These are phyloP conservation scores for Brachyptera putata DNA, from an alignment of 2,888 invertebrate species.

Conservation along the genomic window DNA sequence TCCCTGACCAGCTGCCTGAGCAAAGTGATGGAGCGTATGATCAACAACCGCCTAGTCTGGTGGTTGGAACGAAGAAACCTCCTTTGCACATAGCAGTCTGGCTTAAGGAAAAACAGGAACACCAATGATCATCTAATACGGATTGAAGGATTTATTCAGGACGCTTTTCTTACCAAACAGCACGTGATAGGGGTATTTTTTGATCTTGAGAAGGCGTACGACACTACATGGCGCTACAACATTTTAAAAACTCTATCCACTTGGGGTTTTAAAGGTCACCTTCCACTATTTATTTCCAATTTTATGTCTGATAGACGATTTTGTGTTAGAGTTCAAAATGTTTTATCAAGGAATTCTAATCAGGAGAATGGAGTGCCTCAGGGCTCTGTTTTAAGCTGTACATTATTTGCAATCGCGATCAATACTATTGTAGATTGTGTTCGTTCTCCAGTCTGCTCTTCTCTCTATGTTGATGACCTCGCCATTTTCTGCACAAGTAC, in stretches of 20 bases:
- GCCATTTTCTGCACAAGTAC: conserved; percentile 14
- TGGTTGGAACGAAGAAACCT: too few species aligned
- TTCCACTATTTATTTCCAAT: conserved; percentile 27
- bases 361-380: too few species aligned
- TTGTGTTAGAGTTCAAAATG: conserved; percentile 1
- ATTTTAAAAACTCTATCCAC: conserved; percentile 25
- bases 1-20: too few species aligned
- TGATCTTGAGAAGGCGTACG: conserved; percentile 30
- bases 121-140: conserved; percentile 19
- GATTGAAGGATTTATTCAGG: conserved; percentile 33
- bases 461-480: conserved; percentile 23
- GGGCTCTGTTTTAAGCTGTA: too few species aligned
- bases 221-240: conserved; percentile 31
- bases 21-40: too few species aligned
- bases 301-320: conserved; percentile 22
- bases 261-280: conserved; percentile 30
- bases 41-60: too few species aligned
- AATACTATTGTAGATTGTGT: conserved; percentile 17
- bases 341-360: too few species aligned
- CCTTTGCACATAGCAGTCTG: conserved; percentile 27
- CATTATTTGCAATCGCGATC: conserved; percentile 25
- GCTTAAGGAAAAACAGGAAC: conserved; percentile 6
- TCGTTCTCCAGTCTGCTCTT: conserved; percentile 12
- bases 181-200: conserved; percentile 35
- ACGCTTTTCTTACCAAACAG: conserved; percentile 32